Base-by-base conservation (phyloP, 2,888 invertebrate genomes). In the Eilema griseolum region DNA sequence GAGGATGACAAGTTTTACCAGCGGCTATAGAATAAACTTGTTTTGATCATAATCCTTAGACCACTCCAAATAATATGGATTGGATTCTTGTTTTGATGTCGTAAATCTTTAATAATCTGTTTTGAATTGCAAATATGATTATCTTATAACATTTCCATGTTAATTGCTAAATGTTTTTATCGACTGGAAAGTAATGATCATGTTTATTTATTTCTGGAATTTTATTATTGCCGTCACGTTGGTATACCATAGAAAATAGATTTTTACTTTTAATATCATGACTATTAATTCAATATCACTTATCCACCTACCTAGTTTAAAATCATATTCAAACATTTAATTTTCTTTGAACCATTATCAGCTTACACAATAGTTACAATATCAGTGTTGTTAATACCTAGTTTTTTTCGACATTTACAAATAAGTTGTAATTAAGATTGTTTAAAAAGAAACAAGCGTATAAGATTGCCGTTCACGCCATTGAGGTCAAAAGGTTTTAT, bases 11-110 rank as follows among this genome's bases (percentile, higher is more conserved):
- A 12, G 66, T 57, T 66, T 31, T 8, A 57, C 33, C 3, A 31
- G n/a, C 3, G 20, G 2, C 12, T 31, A 28, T 37, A 16, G 14
- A 57, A 28, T 20, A 66, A 81, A 85, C 86, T 70, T 72, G 87
- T 84, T 80, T 31, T 52, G 26, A 65, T 69, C 59, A 16, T 62
- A 71, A 76, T 77, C 68, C 62, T 65, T 41, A 28, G 59, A 68
- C 69, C 67, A 75, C 73, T 79, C 62, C 64, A 63, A 71, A 69
- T 72, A 71, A 56, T 69, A 72, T 57, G 66, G 66, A 64, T 73
- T 67, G 70, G 72, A 77, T 69, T 37, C 33, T 62, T 52, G 72
- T 73, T 81, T 73, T 28, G 52, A 63, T 59, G 59, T 33, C 11
- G 61, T 78, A 67, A 66, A 75, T 82, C 37, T 11, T 16, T 60